These are phyloP conservation scores for Drosophila rellima DNA, from an alignment of 2,888 invertebrate species.

Conservation along the genomic window DNA sequence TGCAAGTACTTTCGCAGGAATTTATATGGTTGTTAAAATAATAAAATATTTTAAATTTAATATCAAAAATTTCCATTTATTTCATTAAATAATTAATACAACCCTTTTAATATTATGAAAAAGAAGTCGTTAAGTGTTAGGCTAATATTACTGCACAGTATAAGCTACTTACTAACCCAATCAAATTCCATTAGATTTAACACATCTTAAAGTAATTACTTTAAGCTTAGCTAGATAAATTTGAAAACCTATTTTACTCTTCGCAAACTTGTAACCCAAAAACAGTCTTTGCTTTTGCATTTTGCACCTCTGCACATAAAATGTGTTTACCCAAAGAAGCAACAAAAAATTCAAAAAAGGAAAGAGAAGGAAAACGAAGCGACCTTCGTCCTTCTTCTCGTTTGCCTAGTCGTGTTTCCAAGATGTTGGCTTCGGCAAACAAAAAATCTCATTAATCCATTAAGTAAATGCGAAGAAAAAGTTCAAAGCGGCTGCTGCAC, in stretches of 20 bases:
- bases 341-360: conserved; percentile 17
- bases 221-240: conserved; percentile 18
- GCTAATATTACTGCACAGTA: background rate
- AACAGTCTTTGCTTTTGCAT: conserved; percentile 48
- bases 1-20: background rate
- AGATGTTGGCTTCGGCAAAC: conserved; percentile 78
- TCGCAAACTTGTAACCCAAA: conserved; percentile 42
- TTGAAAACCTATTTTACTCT: conserved; percentile 29
- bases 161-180: background rate
- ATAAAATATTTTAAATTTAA: background rate
- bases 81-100: too few species aligned
- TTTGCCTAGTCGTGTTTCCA: conserved; percentile 46
- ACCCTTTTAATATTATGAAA: too few species aligned
- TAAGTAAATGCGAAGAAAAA: conserved; percentile 77
- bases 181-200: conserved; percentile 9
- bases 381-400: conserved; percentile 43
- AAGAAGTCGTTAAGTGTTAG: background rate
- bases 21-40: background rate
- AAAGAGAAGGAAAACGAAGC: conserved; percentile 26
- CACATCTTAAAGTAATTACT: conserved; percentile 14
- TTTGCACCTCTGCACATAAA: conserved; percentile 64
- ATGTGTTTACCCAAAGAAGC: conserved; percentile 58
- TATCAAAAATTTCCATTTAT: background rate
- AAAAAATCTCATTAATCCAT: conserved; percentile 81
- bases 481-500: conserved; percentile 71